These are phyloP conservation scores for Pachypsylla venusta DNA, from an alignment of 1,140 invertebrate genomes.

Conservation along the genomic window DNA sequence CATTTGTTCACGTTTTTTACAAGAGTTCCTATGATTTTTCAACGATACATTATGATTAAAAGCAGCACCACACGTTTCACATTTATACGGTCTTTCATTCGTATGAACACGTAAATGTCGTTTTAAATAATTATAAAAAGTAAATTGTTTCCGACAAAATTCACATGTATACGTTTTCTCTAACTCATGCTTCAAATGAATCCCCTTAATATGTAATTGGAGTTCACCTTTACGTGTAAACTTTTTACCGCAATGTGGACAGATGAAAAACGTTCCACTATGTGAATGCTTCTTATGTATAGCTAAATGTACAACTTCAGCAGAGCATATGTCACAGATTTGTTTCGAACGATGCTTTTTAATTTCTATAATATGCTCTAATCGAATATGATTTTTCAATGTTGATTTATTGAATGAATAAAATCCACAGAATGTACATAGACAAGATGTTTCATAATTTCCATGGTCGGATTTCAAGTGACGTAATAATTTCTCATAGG, in stretches of 20 bases:
- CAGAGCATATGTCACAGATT: slow-evolving; percentile 4
- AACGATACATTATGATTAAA: slow-evolving; percentile 27
- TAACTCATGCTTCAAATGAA: neutral
- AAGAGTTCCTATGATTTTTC: slow-evolving; percentile 8
- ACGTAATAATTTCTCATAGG: neutral
- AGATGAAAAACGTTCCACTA: neutral
- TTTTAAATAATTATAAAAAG: slow-evolving; percentile 43
- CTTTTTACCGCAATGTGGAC: slow-evolving; percentile 4
- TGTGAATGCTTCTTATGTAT: slow-evolving; percentile 4
- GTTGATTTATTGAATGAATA: neutral
- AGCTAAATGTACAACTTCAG: neutral
- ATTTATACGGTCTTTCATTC: slow-evolving; percentile 19
- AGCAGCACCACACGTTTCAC: slow-evolving; percentile 26
- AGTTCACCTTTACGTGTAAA: slow-evolving; percentile 1
- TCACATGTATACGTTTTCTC: slow-evolving; percentile 31
- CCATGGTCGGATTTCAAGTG: neutral
- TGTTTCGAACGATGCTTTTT: neutral
- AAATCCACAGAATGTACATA: neutral
- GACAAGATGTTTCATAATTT: neutral
- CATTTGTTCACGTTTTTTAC: neutral
- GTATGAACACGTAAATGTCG: slow-evolving; percentile 28
- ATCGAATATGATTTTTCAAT: neutral
- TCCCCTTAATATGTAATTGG: neutral
- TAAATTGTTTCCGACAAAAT: slow-evolving; percentile 46
- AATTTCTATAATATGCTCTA: neutral